These are phyloP conservation scores for Leptopilina boulardi DNA, from an alignment of 1,140 invertebrate genomes.

Conservation along the genomic window DNA sequence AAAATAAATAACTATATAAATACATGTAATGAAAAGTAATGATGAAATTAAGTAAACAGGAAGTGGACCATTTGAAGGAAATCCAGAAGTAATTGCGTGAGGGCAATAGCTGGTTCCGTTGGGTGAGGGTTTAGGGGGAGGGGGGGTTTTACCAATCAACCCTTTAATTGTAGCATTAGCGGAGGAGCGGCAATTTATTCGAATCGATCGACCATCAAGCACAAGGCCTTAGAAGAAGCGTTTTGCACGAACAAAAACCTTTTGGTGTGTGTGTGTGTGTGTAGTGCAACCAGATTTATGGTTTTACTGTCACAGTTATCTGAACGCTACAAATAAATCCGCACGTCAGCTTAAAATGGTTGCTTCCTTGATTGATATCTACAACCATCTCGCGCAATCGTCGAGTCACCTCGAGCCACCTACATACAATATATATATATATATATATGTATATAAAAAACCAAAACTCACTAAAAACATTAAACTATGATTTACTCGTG, in stretches of 20 bases:
- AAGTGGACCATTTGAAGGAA: slow-evolving; percentile 43
- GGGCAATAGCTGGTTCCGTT: slow-evolving; percentile 42
- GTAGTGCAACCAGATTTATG: slow-evolving; percentile 44
- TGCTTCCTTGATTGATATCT: slow-evolving; percentile 33
- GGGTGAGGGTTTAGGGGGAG: neutral
- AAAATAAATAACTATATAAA: too few relatives aligned
- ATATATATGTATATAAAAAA: too few relatives aligned
- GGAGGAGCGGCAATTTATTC: slow-evolving; percentile 63
- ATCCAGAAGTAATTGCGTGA: slow-evolving; percentile 50
- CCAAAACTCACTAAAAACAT: slow-evolving; percentile 15
- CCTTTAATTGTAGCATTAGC: slow-evolving; percentile 66
- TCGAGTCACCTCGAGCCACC: slow-evolving; percentile 4
- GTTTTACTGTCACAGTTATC: slow-evolving; percentile 35
- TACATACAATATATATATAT: too few relatives aligned
- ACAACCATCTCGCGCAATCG: slow-evolving; percentile 15
- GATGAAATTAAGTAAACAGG: neutral
- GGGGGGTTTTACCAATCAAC: slow-evolving; percentile 50
- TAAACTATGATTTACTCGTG: neutral
- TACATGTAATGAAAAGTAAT: neutral
- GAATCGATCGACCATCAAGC: slow-evolving; percentile 64
- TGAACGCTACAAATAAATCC: slow-evolving; percentile 41
- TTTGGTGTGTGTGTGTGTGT: neutral
- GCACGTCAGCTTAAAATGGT: slow-evolving; percentile 37
- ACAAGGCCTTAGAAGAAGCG: slow-evolving; percentile 48
- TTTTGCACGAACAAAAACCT: slow-evolving; percentile 39